Conservation (phyloP, 1,140 invertebrate species). For the Oedothorax gibbosus region DNA sequence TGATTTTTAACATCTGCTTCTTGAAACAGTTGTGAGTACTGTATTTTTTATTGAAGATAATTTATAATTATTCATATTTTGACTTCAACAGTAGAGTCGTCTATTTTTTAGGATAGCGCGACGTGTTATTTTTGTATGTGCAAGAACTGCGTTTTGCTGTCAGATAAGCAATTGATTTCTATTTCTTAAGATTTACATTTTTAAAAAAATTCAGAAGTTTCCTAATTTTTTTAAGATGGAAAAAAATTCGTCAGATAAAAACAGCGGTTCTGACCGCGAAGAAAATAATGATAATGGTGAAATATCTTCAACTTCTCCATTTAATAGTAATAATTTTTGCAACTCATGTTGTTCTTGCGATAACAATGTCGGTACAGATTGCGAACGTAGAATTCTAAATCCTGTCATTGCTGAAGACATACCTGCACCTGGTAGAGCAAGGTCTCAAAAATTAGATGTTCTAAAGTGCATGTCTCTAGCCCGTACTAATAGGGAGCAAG, state of each 20-base stretch:
- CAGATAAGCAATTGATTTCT: not conserved
- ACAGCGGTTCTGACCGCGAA: constrained; percentile 21
- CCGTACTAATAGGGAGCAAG: constrained; percentile 18
- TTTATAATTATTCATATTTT: too few relatives aligned
- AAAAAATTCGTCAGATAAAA: not conserved
- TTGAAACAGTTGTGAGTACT: too few relatives aligned
- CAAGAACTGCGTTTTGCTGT: too few relatives aligned
- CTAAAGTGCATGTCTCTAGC: not conserved
- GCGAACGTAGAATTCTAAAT: not conserved
- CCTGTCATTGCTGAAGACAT: not conserved
- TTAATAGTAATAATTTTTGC: constrained; percentile 21
- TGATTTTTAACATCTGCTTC: too few relatives aligned
- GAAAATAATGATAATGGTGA: constrained; percentile 10
- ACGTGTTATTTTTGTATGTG: too few relatives aligned
- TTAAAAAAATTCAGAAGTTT: not conserved
- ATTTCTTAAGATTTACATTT: not conserved
- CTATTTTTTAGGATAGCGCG: too few relatives aligned
- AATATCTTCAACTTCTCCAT: not conserved
- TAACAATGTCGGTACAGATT: not conserved
- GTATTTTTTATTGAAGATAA: too few relatives aligned
- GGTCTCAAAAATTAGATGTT: constrained; percentile 13
- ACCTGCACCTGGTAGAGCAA: not conserved
- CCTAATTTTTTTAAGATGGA: constrained; percentile 12
- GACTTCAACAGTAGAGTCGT: too few relatives aligned
- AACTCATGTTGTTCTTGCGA: constrained; percentile 26